Evolutionary conservation across 2,797 vertebrate species (phyloP).

Genomic region (Brachyrhaphis roseni): DNA sequence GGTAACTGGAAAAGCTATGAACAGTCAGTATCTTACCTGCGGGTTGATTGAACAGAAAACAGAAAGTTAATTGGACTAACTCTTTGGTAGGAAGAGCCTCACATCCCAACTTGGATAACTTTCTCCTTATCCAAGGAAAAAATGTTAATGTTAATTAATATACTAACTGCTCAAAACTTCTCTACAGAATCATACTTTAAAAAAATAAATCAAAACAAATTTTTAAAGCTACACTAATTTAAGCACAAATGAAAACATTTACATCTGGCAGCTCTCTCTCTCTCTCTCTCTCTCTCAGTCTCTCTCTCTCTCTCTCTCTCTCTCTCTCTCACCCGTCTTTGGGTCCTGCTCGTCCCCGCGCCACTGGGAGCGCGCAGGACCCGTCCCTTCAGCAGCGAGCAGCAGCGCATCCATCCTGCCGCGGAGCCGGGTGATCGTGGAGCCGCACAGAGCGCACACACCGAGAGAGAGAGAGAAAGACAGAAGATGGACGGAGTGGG

Average conservation of each 20-base stretch:
- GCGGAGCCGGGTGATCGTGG: constrained; percentile 65
- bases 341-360: constrained; percentile 32
- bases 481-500: constrained; percentile 93
- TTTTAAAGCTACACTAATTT: neutral
- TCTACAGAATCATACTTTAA: neutral
- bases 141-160: neutral
- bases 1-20: too few species aligned
- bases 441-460: constrained; percentile 61
- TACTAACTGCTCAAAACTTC: neutral
- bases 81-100: neutral
- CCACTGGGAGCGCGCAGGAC: constrained; percentile 61
- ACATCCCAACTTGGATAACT: neutral
- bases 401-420: constrained; percentile 64
- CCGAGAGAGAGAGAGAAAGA: neutral
- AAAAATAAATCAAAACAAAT: neutral
- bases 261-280: neutral
- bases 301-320: neutral
- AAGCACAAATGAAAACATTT: neutral
- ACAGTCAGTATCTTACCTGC: neutral
- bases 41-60: neutral
- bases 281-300: neutral
- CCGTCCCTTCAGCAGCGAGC: constrained; percentile 65
- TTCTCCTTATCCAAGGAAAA: neutral
- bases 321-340: constrained; percentile 21
- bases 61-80: neutral